phyloP scores from a whole-genome alignment of 2,797 vertebrate species.

The Nyctalus aviator region DNA sequence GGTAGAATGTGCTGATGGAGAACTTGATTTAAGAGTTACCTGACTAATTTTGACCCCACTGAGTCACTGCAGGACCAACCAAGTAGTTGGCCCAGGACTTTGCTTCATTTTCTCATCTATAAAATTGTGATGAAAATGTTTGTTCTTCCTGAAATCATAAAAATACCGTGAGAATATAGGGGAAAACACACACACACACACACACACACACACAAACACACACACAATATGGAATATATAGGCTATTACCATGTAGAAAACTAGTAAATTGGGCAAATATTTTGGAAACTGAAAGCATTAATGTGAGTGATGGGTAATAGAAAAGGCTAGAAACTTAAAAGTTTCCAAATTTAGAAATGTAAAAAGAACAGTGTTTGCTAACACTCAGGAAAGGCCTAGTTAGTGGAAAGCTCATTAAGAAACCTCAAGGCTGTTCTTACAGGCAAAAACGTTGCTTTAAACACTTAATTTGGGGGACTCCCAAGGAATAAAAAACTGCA shows the following conservation, averaged over 20 bases:
- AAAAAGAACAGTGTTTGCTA: background rate
- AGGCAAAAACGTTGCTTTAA: background rate
- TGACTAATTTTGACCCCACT: background rate
- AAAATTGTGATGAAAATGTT: conserved; percentile 26
- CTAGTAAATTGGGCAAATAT: background rate
- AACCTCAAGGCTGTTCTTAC: background rate
- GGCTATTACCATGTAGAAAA: background rate
- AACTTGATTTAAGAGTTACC: conserved; percentile 21
- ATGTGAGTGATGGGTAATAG: background rate
- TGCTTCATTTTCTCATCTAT: background rate
- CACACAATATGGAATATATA: background rate
- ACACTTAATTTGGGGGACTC: background rate
- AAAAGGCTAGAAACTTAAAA: background rate
- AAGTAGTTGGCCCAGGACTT: background rate
- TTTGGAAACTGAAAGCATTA: conserved; percentile 45
- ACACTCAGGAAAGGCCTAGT: background rate
- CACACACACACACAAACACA: no score
- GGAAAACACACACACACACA: background rate
- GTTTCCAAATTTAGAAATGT: background rate
- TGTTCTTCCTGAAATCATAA: conserved; percentile 23
- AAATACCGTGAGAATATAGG: background rate
- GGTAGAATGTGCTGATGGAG: background rate
- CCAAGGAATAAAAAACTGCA: conserved; percentile 2
- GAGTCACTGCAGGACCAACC: background rate
- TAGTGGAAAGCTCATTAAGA: background rate